A percentile compares a stretch with the other conserved stretches of the same genome.
Conservation (phyloP, 2,797 vertebrate species). For the Thamnophis elegans region DNA sequence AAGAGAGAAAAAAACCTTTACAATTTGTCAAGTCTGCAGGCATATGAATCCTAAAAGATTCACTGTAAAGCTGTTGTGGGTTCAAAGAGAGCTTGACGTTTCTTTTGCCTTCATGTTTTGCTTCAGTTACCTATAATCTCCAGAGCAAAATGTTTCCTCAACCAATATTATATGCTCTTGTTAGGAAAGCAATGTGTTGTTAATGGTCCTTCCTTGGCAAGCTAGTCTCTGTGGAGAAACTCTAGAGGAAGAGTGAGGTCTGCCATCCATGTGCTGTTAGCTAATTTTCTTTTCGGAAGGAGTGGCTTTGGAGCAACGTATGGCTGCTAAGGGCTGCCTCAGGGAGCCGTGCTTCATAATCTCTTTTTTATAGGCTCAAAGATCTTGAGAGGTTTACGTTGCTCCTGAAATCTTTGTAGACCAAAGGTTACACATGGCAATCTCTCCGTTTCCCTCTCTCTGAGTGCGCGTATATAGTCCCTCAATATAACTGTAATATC, state of each 20-base stretch:
- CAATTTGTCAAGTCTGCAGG: background rate
- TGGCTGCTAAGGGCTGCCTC: constrained; percentile 46
- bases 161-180: background rate
- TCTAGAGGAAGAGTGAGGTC: background rate
- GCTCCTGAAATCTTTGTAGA: background rate
- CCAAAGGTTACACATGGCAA: background rate
- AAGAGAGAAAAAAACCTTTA: too few relatives aligned
- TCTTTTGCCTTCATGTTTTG: background rate
- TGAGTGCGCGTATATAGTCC: background rate
- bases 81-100: background rate
- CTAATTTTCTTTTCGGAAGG: background rate
- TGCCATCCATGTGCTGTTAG: constrained; percentile 1
- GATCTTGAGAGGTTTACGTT: constrained; percentile 23
- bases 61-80: background rate
- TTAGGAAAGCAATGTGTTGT: background rate
- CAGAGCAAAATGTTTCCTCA: background rate
- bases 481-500: background rate
- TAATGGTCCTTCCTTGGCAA: background rate
- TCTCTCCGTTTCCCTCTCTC: background rate
- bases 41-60: background rate
- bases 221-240: background rate
- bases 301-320: constrained; percentile 10
- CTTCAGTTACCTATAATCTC: background rate
- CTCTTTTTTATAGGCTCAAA: background rate
- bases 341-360: background rate